Evolutionary conservation across 1,140 invertebrate genomes (phyloP).

Genomic region (Drusus annulatus): DNA sequence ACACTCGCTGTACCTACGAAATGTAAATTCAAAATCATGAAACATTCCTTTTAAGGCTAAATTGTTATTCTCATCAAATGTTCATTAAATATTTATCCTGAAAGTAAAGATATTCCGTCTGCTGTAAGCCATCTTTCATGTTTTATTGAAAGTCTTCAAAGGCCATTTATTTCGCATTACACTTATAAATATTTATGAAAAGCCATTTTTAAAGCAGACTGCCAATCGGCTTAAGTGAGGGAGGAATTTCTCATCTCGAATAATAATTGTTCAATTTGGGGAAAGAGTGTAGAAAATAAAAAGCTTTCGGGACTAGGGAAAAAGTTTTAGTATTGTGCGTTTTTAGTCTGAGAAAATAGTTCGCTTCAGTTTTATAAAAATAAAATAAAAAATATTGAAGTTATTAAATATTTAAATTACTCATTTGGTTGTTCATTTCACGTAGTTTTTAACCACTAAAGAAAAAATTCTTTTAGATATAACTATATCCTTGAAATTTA

Average conservation of each 20-base stretch:
- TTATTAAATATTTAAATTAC: no score
- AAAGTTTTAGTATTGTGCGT: no score
- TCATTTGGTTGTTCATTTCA: no score
- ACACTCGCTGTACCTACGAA: neutral
- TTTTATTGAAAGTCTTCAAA: conserved; percentile 33
- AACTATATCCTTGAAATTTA: no score
- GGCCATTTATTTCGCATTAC: conserved; percentile 36
- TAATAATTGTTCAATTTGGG: conserved; percentile 1
- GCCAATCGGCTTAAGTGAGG: conserved; percentile 1
- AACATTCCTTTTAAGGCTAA: neutral
- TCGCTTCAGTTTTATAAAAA: no score
- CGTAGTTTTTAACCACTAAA: no score
- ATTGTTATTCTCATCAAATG: conserved; percentile 23
- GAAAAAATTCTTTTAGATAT: no score
- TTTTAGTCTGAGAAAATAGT: no score
- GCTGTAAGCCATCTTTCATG: conserved; percentile 30
- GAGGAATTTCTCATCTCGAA: neutral
- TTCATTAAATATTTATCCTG: conserved; percentile 33
- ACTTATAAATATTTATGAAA: conserved; percentile 34
- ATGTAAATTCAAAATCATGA: neutral
- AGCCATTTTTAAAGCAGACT: conserved; percentile 14
- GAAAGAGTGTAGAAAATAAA: neutral
- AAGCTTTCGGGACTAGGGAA: no score
- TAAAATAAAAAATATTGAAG: no score
- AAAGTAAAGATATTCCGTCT: neutral